Conservation (phyloP, 2,797 vertebrate genomes). For the Malurus leucopterus region DNA sequence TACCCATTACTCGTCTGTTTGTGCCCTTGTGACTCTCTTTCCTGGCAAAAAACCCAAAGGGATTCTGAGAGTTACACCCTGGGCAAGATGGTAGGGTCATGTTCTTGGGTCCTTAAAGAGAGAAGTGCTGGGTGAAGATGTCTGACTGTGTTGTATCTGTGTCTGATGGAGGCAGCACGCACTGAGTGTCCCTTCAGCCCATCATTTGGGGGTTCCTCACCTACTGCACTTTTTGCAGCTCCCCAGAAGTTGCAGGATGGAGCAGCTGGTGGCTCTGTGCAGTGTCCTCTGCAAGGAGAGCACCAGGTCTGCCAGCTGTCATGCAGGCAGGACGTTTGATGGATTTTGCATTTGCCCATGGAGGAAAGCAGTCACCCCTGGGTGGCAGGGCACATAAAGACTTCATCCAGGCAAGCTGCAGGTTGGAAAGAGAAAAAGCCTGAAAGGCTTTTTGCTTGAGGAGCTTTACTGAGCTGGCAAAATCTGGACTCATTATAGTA, state of each 20-base stretch:
- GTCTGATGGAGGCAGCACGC: background rate
- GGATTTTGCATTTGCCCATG: background rate
- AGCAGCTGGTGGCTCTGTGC: background rate
- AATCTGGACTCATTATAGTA: background rate
- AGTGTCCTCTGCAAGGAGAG: background rate
- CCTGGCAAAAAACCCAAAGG: background rate
- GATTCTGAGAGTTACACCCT: conserved; percentile 1
- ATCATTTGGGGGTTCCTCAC: background rate
- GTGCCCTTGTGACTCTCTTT: background rate
- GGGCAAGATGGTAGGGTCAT: background rate
- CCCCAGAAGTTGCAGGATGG: background rate
- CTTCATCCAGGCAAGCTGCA: background rate
- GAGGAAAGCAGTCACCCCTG: background rate
- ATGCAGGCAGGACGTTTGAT: background rate
- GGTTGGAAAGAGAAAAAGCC: background rate
- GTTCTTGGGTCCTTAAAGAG: background rate
- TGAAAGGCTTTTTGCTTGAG: background rate
- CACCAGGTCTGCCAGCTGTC: accelerated
- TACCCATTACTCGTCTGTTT: background rate
- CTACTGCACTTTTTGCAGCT: background rate
- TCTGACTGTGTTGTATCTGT: background rate
- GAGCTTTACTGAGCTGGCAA: background rate
- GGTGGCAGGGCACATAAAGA: background rate
- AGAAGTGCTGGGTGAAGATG: background rate
- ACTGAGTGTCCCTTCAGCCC: accelerated